Conservation (phyloP, 2,888 invertebrate genomes). For the Amaurobius ferox region DNA sequence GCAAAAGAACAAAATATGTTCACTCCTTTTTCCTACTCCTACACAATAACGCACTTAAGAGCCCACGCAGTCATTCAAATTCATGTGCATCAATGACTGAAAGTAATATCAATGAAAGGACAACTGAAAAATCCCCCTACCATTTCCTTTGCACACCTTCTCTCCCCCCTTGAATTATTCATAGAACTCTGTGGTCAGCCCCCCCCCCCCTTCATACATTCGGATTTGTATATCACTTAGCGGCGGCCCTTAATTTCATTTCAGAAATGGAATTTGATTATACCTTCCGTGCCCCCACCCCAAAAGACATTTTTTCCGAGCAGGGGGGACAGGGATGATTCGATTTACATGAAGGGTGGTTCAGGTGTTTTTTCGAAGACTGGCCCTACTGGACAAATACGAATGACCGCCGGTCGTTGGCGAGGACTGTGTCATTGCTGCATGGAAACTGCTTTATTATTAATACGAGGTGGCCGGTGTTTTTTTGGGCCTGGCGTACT, state of each 20-base stretch:
- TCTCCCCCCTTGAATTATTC: too few species aligned
- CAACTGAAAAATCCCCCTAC: slow-evolving; percentile 50
- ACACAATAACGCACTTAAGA: too few species aligned
- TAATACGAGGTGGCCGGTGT: slow-evolving; percentile 9
- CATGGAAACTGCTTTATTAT: slow-evolving; percentile 19
- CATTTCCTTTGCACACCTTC: too few species aligned
- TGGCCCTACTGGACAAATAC: slow-evolving; percentile 52
- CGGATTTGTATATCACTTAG: slow-evolving; percentile 72
- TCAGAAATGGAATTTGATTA: slow-evolving; percentile 70
- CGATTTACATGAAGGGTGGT: slow-evolving; percentile 63
- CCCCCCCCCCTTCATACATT: slow-evolving; percentile 18
- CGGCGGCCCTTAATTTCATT: slow-evolving; percentile 65
- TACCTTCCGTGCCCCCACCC: slow-evolving; percentile 5
- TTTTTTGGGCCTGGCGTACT: neutral
- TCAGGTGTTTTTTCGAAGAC: slow-evolving; percentile 58
- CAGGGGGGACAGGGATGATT: slow-evolving; percentile 32
- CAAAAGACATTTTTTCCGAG: slow-evolving; percentile 2
- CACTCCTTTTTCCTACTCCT: too few species aligned
- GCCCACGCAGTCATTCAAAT: too few species aligned
- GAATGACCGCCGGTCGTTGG: slow-evolving; percentile 31
- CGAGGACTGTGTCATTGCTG: slow-evolving; percentile 1
- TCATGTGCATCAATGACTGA: neutral
- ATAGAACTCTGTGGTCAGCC: slow-evolving; percentile 42
- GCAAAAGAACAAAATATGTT: too few species aligned
- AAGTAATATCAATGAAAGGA: slow-evolving; percentile 22